Conservation (phyloP, 2,113 vertebrate genomes). For the Castor canadensis region DNA sequence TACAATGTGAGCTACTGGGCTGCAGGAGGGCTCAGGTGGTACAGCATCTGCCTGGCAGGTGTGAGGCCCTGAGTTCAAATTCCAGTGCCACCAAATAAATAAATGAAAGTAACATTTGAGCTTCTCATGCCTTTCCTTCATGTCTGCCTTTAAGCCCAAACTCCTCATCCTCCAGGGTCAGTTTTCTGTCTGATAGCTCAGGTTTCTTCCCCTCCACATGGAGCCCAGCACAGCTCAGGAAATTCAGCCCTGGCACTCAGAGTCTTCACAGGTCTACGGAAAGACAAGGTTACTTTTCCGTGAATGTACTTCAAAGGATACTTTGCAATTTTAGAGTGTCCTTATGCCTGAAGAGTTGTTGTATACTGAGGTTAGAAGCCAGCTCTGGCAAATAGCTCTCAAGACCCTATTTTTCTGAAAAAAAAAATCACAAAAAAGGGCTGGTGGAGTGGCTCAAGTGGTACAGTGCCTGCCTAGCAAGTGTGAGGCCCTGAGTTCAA, state of each 20-base stretch:
- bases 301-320: neutral
- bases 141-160: neutral
- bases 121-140: neutral
- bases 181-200: neutral
- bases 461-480: too few relatives aligned
- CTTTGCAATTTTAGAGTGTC: slow-evolving; percentile 57
- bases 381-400: too few relatives aligned
- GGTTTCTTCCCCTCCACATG: neutral
- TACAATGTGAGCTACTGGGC: neutral
- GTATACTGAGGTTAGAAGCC: slow-evolving; percentile 7
- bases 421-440: too few relatives aligned
- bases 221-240: neutral
- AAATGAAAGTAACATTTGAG: neutral
- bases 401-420: too few relatives aligned
- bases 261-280: neutral
- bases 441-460: too few relatives aligned
- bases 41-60: too few relatives aligned
- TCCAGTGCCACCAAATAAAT: too few relatives aligned
- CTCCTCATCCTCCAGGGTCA: neutral
- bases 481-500: too few relatives aligned
- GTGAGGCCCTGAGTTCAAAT: too few relatives aligned
- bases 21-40: too few relatives aligned
- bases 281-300: slow-evolving; percentile 48
- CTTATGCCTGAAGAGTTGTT: slow-evolving; percentile 36
- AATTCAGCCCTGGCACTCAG: neutral